Evolutionary conservation across 37 sponge, comb jelly and placozoan species (phyloP), one percentile per base, ranked within the genome.

Genomic region (Hormiphora californensis): DNA sequence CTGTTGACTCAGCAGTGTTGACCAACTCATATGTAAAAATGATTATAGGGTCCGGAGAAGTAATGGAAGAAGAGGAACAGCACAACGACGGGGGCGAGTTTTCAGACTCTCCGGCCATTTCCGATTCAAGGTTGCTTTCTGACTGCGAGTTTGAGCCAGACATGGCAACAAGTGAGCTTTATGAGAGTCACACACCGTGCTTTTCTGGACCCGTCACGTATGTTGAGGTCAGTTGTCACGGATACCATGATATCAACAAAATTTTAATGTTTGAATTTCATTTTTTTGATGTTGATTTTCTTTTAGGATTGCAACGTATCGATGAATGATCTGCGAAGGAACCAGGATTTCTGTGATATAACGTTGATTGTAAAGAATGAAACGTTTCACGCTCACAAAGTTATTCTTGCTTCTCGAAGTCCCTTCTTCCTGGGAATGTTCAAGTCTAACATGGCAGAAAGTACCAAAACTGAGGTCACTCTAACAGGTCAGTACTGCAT

Each of bases 391-490:
- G 90, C 92, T 0, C 94, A 94, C 54, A 86, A 90, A 0, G 55
- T 94, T 28, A 91, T 94, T 1, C 86, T 94, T 34, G 87, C 89
- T 39, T 88, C 94, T 0, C 88, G 86, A 54, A 94, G 94, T 41
- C 63, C 57, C 32, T 94, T 92, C 55, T 94, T 94, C 51, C 85
- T 78, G 17, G 92, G 92, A 73, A 94, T 94, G 94, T 94, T 92
- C 54, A 85, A 87, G 49, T 88, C 85, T 41, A 73, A 40, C 0
- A 89, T 90, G 91, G 35, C 63, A 35, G 94, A 94, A 55, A 90
- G 87, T n/a, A 40, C 73, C 21, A 87, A 69, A 69, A 30, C 21
- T 28, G 78, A 57, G 27, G 27, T 57, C 7, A 57, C 61, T 30
- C 23, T 57, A 4, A 57, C 61, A 57, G 61, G 61, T 57, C n/a